A percentile compares a stretch with the other conserved stretches of the same genome.
These are phyloP conservation scores for Pinna nobilis DNA, from an alignment of 1,140 invertebrate genomes.

Conservation along the genomic window DNA sequence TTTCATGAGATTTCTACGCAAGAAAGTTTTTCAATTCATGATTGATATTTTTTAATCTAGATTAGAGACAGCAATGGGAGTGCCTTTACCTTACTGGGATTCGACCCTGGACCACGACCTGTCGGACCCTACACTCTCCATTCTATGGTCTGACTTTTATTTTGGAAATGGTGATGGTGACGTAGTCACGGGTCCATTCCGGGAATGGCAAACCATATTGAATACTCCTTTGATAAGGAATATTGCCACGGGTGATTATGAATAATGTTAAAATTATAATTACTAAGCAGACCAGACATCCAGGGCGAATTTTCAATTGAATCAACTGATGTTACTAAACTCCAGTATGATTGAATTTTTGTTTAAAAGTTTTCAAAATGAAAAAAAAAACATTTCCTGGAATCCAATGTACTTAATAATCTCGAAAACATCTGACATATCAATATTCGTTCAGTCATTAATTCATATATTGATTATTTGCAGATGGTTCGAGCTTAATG, in stretches of 20 bases:
- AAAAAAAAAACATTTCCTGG: too few species aligned
- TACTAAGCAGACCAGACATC: too few species aligned
- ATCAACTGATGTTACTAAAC: too few species aligned
- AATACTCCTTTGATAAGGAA: slow-evolving; percentile 48
- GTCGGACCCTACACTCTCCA: slow-evolving; percentile 66
- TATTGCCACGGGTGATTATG: background rate
- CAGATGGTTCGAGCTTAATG: slow-evolving; percentile 18
- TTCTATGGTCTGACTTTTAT: slow-evolving; percentile 70
- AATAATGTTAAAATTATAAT: too few species aligned
- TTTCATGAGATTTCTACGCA: background rate
- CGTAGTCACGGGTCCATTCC: slow-evolving; percentile 71
- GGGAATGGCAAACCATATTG: slow-evolving; percentile 37
- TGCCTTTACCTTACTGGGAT: slow-evolving; percentile 75
- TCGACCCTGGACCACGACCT: slow-evolving; percentile 69
- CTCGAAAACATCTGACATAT: too few species aligned
- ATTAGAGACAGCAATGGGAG: slow-evolving; percentile 56
- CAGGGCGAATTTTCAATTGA: too few species aligned
- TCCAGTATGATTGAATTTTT: too few species aligned
- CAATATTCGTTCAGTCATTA: background rate
- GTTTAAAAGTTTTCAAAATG: too few species aligned
- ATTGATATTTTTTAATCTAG: slow-evolving; percentile 33
- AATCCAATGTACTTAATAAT: too few species aligned
- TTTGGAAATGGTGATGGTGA: slow-evolving; percentile 72
- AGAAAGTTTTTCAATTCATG: background rate
- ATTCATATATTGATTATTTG: background rate